Evolutionary conservation across 1,140 invertebrate species (phyloP).

Genomic region (Dreissena polymorpha): DNA sequence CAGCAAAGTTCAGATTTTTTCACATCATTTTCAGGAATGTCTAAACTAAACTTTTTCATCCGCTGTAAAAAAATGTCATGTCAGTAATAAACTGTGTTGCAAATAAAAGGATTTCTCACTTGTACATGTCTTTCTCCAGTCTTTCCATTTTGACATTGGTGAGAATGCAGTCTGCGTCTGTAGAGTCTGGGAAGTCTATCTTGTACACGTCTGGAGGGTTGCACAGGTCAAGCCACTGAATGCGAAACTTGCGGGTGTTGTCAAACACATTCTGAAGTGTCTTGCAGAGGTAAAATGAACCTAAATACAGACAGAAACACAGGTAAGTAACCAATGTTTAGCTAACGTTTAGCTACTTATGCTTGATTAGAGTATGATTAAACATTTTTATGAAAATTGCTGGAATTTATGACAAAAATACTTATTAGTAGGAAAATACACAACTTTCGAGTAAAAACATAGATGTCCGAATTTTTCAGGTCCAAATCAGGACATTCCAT

Average conservation of each 20-base stretch:
- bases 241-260: constrained; percentile 87
- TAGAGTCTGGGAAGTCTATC: constrained; percentile 93
- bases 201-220: constrained; percentile 87
- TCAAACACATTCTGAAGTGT: constrained; percentile 95
- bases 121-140: constrained; percentile 86
- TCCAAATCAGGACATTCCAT: no score
- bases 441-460: no score
- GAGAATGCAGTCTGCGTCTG: constrained; percentile 81
- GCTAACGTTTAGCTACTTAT: neutral
- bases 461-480: no score
- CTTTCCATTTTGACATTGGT: constrained; percentile 90
- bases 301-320: constrained; percentile 72
- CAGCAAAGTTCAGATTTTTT: no score
- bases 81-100: no score
- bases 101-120: neutral
- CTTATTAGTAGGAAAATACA: no score
- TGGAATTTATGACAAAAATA: no score
- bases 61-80: no score
- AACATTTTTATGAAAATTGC: neutral
- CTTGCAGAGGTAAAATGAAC: constrained; percentile 94
- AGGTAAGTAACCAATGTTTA: neutral
- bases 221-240: constrained; percentile 91
- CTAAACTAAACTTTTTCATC: no score
- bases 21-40: no score
- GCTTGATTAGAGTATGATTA: no score